A percentile compares a stretch with the other conserved stretches of the same genome.
phyloP scores from a whole-genome alignment of 2,113 vertebrate species.

The Clupea harengus region DNA sequence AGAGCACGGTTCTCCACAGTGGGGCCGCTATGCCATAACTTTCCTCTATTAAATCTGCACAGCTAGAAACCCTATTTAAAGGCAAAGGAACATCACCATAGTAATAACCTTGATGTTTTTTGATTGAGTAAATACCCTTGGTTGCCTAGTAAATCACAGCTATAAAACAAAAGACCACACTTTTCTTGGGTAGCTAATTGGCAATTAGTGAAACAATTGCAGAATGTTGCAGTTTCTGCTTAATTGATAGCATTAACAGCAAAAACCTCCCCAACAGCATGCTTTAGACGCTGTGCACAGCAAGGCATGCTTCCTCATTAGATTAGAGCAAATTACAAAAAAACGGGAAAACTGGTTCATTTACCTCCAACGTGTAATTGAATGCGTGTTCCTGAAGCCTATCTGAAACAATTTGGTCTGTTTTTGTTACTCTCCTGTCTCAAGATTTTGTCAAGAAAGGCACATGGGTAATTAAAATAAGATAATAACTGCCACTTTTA shows the following conservation, averaged over 20 bases:
- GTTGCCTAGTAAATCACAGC: slow-evolving; percentile 49
- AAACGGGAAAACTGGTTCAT: slow-evolving; percentile 57
- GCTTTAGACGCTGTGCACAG: slow-evolving; percentile 57
- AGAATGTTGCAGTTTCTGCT: slow-evolving; percentile 44
- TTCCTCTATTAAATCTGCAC: slow-evolving; percentile 18
- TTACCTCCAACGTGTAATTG: slow-evolving; percentile 62
- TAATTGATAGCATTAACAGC: slow-evolving; percentile 64
- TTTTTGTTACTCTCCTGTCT: slow-evolving; percentile 36
- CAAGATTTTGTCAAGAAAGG: slow-evolving; percentile 49
- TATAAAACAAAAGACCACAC: slow-evolving; percentile 51
- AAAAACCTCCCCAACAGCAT: slow-evolving; percentile 47
- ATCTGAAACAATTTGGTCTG: slow-evolving; percentile 38
- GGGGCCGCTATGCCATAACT: neutral
- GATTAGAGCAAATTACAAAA: slow-evolving; percentile 63
- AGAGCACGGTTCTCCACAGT: neutral
- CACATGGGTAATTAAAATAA: slow-evolving; percentile 54
- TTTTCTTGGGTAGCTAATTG: slow-evolving; percentile 63
- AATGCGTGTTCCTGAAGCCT: slow-evolving; percentile 57
- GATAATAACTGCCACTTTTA: slow-evolving; percentile 42
- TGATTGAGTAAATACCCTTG: slow-evolving; percentile 42
- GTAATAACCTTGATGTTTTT: slow-evolving; percentile 39
- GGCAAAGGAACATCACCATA: slow-evolving; percentile 24
- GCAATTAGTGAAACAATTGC: slow-evolving; percentile 63
- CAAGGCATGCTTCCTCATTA: slow-evolving; percentile 65
- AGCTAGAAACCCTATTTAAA: slow-evolving; percentile 10